These are phyloP conservation scores for Myioborus miniatus DNA, from an alignment of 2,797 vertebrate species.

Conservation along the genomic window DNA sequence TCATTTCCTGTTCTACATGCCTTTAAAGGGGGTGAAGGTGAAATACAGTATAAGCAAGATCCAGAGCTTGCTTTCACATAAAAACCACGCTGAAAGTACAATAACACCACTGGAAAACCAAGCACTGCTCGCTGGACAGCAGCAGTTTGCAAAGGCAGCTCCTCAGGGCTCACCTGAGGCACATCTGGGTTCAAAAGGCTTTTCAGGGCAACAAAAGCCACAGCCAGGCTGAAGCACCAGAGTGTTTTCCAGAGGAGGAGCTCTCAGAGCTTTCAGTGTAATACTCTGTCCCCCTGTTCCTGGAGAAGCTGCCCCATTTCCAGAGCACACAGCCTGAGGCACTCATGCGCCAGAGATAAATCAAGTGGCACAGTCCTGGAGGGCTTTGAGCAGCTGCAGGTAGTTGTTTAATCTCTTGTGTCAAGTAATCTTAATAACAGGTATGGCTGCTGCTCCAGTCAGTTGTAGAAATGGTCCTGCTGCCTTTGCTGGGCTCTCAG, in stretches of 20 bases:
- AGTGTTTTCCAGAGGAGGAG: neutral
- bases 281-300: neutral
- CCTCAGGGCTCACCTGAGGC: neutral
- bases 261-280: neutral
- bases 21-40: neutral
- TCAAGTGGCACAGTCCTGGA: neutral
- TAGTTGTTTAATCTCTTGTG: constrained; percentile 25
- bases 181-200: neutral
- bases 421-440: constrained; percentile 49
- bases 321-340: neutral
- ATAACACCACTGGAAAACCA: neutral
- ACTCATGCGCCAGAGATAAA: neutral
- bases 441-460: constrained; percentile 19
- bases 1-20: neutral
- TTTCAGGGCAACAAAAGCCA: neutral
- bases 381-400: neutral
- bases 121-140: neutral
- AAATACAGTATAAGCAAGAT: neutral
- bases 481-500: neutral
- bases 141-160: neutral
- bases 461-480: constrained; percentile 35
- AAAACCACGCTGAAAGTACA: neutral
- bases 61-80: neutral
- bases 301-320: neutral
- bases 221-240: neutral